Evolutionary conservation across 1,140 invertebrate species (phyloP).

Genomic region (Ooceraea biroi): DNA sequence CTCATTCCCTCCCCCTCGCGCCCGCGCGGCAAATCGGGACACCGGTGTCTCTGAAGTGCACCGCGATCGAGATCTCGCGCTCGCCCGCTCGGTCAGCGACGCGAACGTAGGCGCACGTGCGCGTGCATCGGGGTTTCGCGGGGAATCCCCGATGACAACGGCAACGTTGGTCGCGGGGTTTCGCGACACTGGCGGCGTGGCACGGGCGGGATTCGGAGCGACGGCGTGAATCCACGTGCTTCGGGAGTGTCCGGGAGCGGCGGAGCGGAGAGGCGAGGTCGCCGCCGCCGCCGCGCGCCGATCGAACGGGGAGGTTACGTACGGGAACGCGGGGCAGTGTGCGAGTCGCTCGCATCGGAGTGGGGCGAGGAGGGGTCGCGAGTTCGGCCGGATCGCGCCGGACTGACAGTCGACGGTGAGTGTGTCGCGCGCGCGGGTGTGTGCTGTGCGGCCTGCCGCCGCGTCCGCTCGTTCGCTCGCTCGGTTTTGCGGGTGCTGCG

Average conservation of each 20-base stretch:
- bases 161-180: background rate
- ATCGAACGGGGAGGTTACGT: constrained; percentile 24
- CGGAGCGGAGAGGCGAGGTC: constrained; percentile 25
- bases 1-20: no score
- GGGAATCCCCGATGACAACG: background rate
- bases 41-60: background rate
- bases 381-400: constrained; percentile 35
- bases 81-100: background rate
- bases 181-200: constrained; percentile 6
- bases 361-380: constrained; percentile 22
- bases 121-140: background rate
- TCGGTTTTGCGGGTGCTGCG: background rate
- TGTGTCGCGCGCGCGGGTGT: constrained; percentile 32
- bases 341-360: constrained; percentile 5
- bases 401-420: constrained; percentile 49
- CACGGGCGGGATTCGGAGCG: constrained; percentile 19
- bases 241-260: constrained; percentile 10
- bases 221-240: constrained; percentile 56
- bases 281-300: constrained; percentile 2
- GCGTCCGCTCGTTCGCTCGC: background rate
- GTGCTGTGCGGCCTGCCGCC: background rate
- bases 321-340: constrained; percentile 8
- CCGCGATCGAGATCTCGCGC: background rate
- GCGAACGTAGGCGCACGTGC: constrained; percentile 4
- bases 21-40: background rate